Conservation (phyloP, 1,140 invertebrate species). For the Eumaeus atala region DNA sequence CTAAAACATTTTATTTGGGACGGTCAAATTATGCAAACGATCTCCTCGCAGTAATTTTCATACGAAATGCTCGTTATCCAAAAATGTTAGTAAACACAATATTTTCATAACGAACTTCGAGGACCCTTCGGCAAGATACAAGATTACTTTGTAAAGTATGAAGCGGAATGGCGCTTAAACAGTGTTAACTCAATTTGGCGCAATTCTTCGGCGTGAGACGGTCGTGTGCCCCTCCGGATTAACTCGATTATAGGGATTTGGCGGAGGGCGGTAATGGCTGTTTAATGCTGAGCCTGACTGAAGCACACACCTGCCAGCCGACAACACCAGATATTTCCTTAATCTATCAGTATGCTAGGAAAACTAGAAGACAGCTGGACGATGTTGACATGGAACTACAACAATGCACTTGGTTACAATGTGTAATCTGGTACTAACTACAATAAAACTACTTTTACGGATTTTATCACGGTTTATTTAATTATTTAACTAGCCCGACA, state of each 20-base stretch:
- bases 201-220: conserved; percentile 27
- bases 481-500: too few relatives aligned
- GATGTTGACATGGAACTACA: too few relatives aligned
- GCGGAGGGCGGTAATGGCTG: conserved; percentile 31
- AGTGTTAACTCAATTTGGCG: conserved; percentile 41
- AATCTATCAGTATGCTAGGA: too few relatives aligned
- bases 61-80: conserved; percentile 24
- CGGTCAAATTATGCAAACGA: conserved; percentile 15
- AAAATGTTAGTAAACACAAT: conserved; percentile 32
- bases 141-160: conserved; percentile 39
- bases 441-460: too few relatives aligned
- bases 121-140: conserved; percentile 25
- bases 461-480: too few relatives aligned
- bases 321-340: too few relatives aligned
- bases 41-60: conserved; percentile 14
- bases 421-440: too few relatives aligned
- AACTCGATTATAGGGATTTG: conserved; percentile 43
- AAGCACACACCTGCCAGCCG: conserved; percentile 5
- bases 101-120: conserved; percentile 35
- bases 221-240: conserved; percentile 31
- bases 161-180: conserved; percentile 45
- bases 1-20: too few relatives aligned
- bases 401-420: too few relatives aligned
- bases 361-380: too few relatives aligned
- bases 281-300: conserved; percentile 22